phyloP scores from a whole-genome alignment of 1,140 invertebrate genomes.

The Calycopis cecrops region DNA sequence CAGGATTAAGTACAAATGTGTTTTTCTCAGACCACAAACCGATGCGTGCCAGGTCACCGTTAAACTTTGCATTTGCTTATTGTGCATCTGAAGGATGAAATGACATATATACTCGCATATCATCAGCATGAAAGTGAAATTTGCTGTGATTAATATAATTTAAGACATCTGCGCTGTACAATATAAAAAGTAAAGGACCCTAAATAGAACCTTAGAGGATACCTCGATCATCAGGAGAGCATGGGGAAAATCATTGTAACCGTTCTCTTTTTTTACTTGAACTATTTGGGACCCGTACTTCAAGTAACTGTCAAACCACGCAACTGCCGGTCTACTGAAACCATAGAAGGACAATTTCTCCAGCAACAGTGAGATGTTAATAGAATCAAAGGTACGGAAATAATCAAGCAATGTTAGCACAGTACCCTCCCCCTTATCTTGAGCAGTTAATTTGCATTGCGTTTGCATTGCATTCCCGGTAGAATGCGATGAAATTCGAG shows the following conservation, averaged over 20 bases:
- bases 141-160: background rate
- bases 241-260: background rate
- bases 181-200: background rate
- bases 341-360: constrained; percentile 7
- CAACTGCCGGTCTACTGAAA: background rate
- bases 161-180: background rate
- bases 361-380: constrained; percentile 9
- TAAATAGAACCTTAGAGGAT: background rate
- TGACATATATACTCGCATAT: background rate
- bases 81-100: too few relatives aligned
- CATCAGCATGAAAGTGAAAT: constrained; percentile 1
- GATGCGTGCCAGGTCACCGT: background rate
- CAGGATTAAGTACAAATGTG: background rate
- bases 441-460: background rate
- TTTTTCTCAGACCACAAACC: background rate
- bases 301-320: too few relatives aligned
- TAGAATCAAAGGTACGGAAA: background rate
- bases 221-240: background rate
- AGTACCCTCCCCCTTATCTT: constrained; percentile 4
- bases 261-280: background rate
- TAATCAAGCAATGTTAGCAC: constrained; percentile 9
- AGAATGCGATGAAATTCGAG: constrained; percentile 2
- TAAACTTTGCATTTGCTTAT: background rate
- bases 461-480: background rate
- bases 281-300: too few relatives aligned